Percentiles rank a stretch among this genome's conserved stretches.
Evolutionary conservation across 2,797 vertebrate genomes (phyloP).

Genomic region (Phylloscopus collybita): DNA sequence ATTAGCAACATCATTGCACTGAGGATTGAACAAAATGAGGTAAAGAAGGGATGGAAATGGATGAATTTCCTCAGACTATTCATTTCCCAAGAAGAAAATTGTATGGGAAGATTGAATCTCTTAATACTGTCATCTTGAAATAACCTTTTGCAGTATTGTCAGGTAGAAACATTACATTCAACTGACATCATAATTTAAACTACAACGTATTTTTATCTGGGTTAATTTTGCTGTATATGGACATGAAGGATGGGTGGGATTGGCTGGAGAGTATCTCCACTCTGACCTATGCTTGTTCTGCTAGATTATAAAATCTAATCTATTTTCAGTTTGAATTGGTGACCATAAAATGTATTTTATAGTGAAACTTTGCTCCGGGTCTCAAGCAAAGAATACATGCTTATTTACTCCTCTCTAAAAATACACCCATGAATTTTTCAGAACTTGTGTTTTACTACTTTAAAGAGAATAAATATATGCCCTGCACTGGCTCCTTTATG

Average conservation of each 20-base stretch:
- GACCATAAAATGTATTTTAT: not conserved
- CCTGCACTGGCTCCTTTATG: not conserved
- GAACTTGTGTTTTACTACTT: constrained; percentile 1
- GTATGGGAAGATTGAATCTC: not conserved
- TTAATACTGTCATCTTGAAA: not conserved
- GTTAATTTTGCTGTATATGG: not conserved
- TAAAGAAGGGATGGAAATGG: not conserved
- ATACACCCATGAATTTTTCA: constrained; percentile 3
- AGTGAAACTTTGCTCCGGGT: not conserved
- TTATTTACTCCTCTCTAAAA: constrained; percentile 35
- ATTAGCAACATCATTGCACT: not conserved
- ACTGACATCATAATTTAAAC: not conserved
- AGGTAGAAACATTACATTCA: not conserved
- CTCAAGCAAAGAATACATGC: not conserved
- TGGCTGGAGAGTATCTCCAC: not conserved
- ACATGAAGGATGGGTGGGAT: not conserved
- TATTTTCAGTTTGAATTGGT: not conserved
- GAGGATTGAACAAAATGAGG: not conserved
- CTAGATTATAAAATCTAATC: not conserved
- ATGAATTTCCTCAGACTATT: not conserved
- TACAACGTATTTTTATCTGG: not conserved
- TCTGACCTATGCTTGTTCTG: not conserved
- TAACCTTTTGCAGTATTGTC: not conserved
- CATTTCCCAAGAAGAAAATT: not conserved
- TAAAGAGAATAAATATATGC: constrained; percentile 8